Evolutionary conservation across 2,113 vertebrate genomes (phyloP).

Genomic region (Daubentonia madagascariensis): DNA sequence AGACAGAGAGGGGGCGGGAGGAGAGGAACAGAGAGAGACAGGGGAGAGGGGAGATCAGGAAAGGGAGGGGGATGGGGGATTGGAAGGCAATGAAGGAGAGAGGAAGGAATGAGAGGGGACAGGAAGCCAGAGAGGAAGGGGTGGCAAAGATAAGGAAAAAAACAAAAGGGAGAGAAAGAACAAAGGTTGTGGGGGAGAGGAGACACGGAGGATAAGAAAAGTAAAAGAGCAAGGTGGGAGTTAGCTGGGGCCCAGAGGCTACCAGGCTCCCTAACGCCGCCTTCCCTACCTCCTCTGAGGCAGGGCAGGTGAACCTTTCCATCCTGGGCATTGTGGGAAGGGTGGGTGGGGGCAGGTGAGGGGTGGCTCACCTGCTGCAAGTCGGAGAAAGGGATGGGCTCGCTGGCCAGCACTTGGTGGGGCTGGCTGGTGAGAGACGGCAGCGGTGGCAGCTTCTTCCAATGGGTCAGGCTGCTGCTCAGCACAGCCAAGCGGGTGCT

Average conservation of each 20-base stretch:
- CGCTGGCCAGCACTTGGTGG: conserved; percentile 95
- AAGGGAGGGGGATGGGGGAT: not conserved
- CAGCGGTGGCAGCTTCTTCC: conserved; percentile 91
- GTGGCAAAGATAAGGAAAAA: not conserved
- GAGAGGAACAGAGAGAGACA: not conserved
- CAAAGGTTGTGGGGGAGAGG: not conserved
- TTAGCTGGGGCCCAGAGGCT: not conserved
- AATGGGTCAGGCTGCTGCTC: conserved; percentile 90
- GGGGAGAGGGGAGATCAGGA: not conserved
- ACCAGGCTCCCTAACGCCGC: not conserved
- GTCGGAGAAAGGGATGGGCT: conserved; percentile 92
- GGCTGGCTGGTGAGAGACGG: conserved; percentile 95
- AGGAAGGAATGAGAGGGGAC: not conserved
- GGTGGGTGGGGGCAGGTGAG: fast-evolving
- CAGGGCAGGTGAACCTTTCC: not conserved
- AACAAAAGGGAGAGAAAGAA: not conserved
- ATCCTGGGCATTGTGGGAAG: not conserved
- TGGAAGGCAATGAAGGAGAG: not conserved
- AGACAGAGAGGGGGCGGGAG: not conserved
- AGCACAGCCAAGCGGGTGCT: conserved; percentile 92
- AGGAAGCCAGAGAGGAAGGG: not conserved
- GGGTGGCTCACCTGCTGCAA: conserved; percentile 91
- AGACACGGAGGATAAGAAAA: not conserved
- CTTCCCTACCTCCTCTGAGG: not conserved
- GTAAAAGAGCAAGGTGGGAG: not conserved